These are phyloP conservation scores for Phenacoccus solenopsis DNA, from an alignment of 1,140 invertebrate species.

Conservation along the genomic window DNA sequence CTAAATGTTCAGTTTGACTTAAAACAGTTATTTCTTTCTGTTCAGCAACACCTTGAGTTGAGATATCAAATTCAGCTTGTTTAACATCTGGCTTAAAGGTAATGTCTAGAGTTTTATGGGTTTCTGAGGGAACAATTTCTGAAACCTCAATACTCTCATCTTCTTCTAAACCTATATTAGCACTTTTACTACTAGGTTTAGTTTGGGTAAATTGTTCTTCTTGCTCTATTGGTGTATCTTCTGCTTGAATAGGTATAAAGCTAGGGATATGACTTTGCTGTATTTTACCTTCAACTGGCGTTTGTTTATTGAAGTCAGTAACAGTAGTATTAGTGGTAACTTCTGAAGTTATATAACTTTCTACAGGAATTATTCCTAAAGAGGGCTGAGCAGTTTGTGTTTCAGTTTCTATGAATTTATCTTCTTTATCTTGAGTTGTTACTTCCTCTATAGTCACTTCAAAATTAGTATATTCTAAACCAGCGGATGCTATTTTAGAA, in stretches of 20 bases:
- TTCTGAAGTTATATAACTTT: constrained; percentile 24
- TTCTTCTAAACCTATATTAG: background rate
- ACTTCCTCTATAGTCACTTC: constrained; percentile 28
- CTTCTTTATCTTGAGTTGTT: constrained; percentile 30
- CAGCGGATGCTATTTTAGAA: constrained; percentile 28
- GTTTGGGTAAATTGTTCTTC: background rate
- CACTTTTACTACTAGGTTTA: background rate
- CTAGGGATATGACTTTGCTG: background rate
- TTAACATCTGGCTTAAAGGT: background rate
- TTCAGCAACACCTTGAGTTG: background rate
- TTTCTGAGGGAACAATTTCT: background rate
- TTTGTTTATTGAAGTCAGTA: background rate
- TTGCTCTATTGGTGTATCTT: background rate
- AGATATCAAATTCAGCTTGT: background rate
- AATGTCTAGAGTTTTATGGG: background rate
- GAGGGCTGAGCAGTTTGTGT: background rate
- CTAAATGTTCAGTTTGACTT: background rate
- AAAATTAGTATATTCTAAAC: constrained; percentile 33
- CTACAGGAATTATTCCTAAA: constrained; percentile 28
- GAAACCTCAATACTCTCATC: constrained; percentile 15
- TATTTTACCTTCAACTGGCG: background rate
- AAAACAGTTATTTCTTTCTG: background rate
- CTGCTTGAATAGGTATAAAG: background rate
- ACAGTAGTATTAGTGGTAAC: background rate
- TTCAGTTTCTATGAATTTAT: constrained; percentile 11